Conservation (phyloP, 1,140 invertebrate genomes). For the Drosophila triauraria region DNA sequence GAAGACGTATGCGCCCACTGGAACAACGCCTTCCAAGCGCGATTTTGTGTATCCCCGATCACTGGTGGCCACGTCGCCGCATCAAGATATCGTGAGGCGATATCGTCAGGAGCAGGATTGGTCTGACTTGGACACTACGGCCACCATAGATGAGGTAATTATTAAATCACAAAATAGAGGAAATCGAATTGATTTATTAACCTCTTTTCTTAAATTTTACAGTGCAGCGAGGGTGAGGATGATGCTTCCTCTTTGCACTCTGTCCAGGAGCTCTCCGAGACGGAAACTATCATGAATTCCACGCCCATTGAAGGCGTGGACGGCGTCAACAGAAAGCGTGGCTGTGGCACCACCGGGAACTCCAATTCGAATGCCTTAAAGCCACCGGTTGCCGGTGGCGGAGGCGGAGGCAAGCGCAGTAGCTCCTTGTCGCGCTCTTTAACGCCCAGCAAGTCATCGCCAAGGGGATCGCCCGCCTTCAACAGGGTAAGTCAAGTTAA, state of each 20-base stretch:
- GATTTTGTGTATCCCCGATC: constrained; percentile 88
- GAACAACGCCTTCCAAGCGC: constrained; percentile 88
- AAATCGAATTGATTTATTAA: not conserved
- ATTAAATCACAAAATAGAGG: too few species aligned
- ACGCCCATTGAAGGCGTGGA: constrained; percentile 69
- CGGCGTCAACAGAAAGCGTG: constrained; percentile 34
- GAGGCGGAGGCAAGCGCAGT: constrained; percentile 28
- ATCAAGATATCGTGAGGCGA: constrained; percentile 88
- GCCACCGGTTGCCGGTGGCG: constrained; percentile 19
- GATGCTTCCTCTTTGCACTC: too few species aligned
- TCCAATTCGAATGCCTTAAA: constrained; percentile 54
- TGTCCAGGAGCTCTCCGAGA: constrained; percentile 23
- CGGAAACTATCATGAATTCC: constrained; percentile 81
- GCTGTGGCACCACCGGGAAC: constrained; percentile 23
- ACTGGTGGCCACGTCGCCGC: constrained; percentile 89
- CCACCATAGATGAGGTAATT: constrained; percentile 72
- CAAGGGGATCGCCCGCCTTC: constrained; percentile 58
- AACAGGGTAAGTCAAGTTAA: constrained; percentile 50
- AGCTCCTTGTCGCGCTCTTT: constrained; percentile 57
- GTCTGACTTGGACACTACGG: constrained; percentile 81
- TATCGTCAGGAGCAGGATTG: constrained; percentile 85
- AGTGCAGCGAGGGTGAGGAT: too few species aligned
- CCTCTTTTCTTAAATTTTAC: too few species aligned
- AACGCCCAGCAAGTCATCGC: constrained; percentile 62
- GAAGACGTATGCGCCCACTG: constrained; percentile 85